Base-by-base conservation (phyloP, 1,140 invertebrate genomes). In the Hylyphantes graminicola region DNA sequence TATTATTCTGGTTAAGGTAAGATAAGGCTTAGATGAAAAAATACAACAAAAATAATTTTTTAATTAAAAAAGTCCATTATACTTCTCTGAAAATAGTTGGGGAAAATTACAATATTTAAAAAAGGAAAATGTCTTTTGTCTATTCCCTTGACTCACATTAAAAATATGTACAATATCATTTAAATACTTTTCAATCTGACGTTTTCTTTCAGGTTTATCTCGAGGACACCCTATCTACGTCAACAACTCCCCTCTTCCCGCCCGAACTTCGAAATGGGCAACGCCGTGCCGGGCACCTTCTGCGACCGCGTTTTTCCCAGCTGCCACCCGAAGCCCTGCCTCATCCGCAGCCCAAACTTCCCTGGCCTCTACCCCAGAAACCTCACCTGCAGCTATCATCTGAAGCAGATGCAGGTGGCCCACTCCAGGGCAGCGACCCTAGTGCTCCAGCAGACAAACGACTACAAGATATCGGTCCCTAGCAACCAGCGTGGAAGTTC, bases 341-440 rank as follows among this genome's bases (percentile, higher is more conserved):
- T 63, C 59, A 55, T 87, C 11, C 61, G 87, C 0, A 86, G 84
- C 21, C 87, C 87, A 7, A 87, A 87, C 63, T 87, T 83, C 19
- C 87, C 87, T 19, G 87, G 87, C 8, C 86, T 87, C 53, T 87
- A 87, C 72, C 79, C 81, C 7, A 67, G 87, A n/a, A 87, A 87
- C 57, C 73, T 87, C 35, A 87, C 87, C 21, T 87, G 87, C 59
- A 86, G 75, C 12, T 87, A 80, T 63, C 55, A 57, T 13, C 75
- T 87, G 7, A 73, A 68, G n/a, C 87, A 87, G 35, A 76, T 67
- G 73, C 76, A 73, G 77, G 51, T 68, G 13, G 70, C 70, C 35
- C 80, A 83, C 13, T 86, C 79, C 12, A 68, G 70, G 21, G 21
- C 65, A 6, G 86, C 87, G 13, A 61, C 73, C 19, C 85, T 87